These are phyloP conservation scores for Emys orbicularis DNA, from an alignment of 2,797 vertebrate genomes.

Conservation along the genomic window DNA sequence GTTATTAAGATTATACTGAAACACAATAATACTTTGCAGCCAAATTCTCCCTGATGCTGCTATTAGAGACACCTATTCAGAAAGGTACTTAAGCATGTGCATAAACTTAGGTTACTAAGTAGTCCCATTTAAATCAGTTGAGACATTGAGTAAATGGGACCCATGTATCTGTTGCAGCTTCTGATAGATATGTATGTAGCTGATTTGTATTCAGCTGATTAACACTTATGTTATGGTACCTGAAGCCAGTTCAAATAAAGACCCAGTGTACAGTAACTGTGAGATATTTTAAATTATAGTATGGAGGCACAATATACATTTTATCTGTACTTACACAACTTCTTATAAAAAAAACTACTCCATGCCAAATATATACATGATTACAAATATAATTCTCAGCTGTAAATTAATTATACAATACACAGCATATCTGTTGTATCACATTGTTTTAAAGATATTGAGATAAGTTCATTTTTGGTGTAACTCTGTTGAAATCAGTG, in stretches of 20 bases:
- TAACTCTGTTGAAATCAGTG: not conserved
- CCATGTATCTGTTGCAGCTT: not conserved
- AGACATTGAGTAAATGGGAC: not conserved
- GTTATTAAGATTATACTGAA: not conserved
- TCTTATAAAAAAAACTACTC: not conserved
- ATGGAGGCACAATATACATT: not conserved
- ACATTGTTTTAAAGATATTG: not conserved
- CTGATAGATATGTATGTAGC: not conserved
- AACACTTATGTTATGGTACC: not conserved
- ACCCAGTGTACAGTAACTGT: not conserved
- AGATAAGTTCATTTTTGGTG: not conserved
- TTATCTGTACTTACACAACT: not conserved
- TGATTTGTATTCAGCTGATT: not conserved
- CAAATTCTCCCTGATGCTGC: not conserved
- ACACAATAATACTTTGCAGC: not conserved
- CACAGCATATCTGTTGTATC: not conserved
- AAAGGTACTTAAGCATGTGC: not conserved
- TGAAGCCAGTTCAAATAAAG: not conserved
- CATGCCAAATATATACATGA: not conserved
- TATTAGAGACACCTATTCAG: fast-evolving
- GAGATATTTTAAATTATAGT: no score
- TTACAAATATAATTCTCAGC: not conserved
- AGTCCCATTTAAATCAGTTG: not conserved
- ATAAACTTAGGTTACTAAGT: not conserved
- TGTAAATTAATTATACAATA: fast-evolving